Conservation (phyloP, 2,113 vertebrate species). For the Equus przewalskii region DNA sequence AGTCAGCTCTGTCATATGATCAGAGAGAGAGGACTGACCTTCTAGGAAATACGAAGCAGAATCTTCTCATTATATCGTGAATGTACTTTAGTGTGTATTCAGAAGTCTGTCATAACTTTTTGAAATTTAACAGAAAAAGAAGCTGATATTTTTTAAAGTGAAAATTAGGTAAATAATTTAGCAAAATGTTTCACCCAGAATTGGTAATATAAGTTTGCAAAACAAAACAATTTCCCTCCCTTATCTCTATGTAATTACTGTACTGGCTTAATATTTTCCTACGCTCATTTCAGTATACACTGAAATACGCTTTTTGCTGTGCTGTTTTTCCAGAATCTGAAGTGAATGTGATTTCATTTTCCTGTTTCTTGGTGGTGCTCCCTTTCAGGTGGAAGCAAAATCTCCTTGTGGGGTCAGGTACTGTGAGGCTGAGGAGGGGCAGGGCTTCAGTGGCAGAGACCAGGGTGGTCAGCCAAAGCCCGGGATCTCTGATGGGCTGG, state of each 20-base stretch:
- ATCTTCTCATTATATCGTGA: not conserved
- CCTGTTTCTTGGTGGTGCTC: not conserved
- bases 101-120: not conserved
- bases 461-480: not conserved
- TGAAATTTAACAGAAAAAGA: not conserved
- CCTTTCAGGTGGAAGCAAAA: not conserved
- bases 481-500: not conserved
- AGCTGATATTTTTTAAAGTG: not conserved
- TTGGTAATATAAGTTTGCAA: not conserved
- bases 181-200: not conserved
- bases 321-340: not conserved
- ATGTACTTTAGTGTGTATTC: not conserved
- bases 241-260: rapidly evolving
- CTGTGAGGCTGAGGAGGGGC: not conserved
- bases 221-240: not conserved
- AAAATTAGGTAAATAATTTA: slow-evolving; percentile 17
- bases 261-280: not conserved
- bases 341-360: not conserved
- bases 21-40: not conserved
- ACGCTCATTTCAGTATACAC: not conserved
- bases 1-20: not conserved
- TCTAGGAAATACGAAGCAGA: not conserved
- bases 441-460: not conserved
- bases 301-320: not conserved
- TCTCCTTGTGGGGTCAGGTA: not conserved